Base-by-base conservation (phyloP, 2,888 invertebrate genomes). In the Cheilosia impressa region DNA sequence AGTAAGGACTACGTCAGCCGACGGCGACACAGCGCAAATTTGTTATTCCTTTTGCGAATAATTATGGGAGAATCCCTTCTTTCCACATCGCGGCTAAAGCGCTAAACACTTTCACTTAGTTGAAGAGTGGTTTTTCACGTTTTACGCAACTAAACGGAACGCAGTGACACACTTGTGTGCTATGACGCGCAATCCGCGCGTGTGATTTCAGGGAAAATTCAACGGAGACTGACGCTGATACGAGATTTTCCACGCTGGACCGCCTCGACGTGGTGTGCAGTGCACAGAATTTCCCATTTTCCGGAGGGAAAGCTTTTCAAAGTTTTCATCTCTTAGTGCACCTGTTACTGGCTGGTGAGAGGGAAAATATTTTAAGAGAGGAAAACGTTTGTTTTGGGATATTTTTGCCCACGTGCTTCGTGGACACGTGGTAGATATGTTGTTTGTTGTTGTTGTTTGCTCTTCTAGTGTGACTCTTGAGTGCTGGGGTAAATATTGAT, bases 201-300 rank as follows among this genome's bases (percentile, higher is more conserved):
- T 68, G 62, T 38, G 13, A 73, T 27, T 57, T 62, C 73, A 43
- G 50, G 60, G 78, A 78, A 78, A 83, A 83, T 73, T 68, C 72
- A 57, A 78, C 72, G 68, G 31, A 78, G 72, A 83, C 83, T 83
- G 45, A 57, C 17, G 31, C 9, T 38, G 19, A 47, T 17, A 10
- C 22, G 50, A 72, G 68, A 72, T 78, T 83, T 78, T 66, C 66
- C 60, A 58, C 15, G 45, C 78, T 78, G 83, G 83, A 78, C 78
- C 72, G 17, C 43, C 50, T 38, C n/a, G 15, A 47, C 58, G 50
- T 27, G 13, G 13, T 50, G 19, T 45, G 50, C 34, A 34, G 17
- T 45, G 50, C 43, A 34, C 17, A 27, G 47, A 57, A 63, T 78
- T 78, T 68, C 72, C 78, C 57, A 68, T 41, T 63, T 63, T 81